A percentile compares a stretch with the other conserved stretches of the same genome.
Conservation (phyloP, 2,797 vertebrate species). For the Margarornis squamiger region DNA sequence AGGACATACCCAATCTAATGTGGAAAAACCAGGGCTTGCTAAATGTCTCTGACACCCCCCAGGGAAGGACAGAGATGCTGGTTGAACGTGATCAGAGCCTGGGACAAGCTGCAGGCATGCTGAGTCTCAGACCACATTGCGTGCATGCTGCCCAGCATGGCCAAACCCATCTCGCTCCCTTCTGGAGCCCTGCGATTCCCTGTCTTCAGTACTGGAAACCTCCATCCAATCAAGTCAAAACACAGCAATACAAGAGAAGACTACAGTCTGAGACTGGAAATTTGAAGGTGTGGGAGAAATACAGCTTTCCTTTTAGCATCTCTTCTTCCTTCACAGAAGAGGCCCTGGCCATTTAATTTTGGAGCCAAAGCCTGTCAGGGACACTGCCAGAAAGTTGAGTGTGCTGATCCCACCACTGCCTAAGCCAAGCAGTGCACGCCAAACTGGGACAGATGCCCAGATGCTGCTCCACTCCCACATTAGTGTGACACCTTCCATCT, state of each 20-base stretch:
- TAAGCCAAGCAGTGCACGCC: neutral
- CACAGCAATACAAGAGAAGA: neutral
- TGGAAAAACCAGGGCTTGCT: neutral
- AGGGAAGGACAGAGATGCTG: neutral
- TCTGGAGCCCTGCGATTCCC: neutral
- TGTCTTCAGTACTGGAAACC: neutral
- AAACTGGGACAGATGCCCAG: neutral
- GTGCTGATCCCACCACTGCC: neutral
- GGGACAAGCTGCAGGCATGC: neutral
- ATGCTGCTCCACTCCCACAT: neutral
- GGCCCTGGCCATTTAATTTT: neutral
- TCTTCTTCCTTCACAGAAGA: neutral
- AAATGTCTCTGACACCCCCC: neutral
- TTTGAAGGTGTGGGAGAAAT: neutral
- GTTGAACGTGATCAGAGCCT: neutral
- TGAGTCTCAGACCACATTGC: neutral
- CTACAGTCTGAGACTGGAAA: neutral
- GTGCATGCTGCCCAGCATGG: neutral
- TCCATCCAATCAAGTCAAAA: neutral
- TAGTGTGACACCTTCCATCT: neutral
- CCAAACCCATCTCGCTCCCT: neutral
- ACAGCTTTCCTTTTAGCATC: neutral
- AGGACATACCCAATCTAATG: rapidly evolving
- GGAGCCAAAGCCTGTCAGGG: neutral
- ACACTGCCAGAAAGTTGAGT: rapidly evolving